Base-by-base conservation (phyloP, 2,888 invertebrate species). In the Sminthurinus aureus region DNA sequence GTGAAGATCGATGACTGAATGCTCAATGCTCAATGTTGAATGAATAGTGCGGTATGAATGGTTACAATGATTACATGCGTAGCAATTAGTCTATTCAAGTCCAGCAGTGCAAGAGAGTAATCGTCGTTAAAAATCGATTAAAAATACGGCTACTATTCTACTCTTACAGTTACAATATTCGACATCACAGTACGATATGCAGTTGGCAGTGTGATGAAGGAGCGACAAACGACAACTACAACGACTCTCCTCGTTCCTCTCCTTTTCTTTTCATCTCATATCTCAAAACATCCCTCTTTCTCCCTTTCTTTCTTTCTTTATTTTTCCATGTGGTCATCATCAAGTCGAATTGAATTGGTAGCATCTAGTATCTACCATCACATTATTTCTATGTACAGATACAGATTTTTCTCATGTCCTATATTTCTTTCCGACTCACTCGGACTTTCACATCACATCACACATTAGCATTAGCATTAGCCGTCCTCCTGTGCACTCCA, bases 51-150 rank as follows among this genome's bases (percentile, higher is more conserved):
- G 38, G 6, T 38, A 38, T 38, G 38, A 38, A 38, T 38, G 38
- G 38, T 71, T 51, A 64, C 64, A 69, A 81, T 83, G 83, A 85
- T 83, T 85, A 77, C 78, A 85, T 85, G 82, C 80, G 83, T 80
- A 85, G 83, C 84, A 85, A 84, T 85, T 85, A 84, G 83, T 67
- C 82, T 81, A 85, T 85, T 84, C 80, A 85, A 80, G 80, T 26
- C 75, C 81, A 71, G 11, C 22, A 50, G 82, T 76, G 84, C 85
- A 82, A 82, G 83, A 85, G 85, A 80, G 76, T 80, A 85, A 85
- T 85, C 85, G 85, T 85, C 85, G 85, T 85, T 85, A 85, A 85
- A 85, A 85, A 85, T 85, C 85, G 85, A 85, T 85, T 85, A 85
- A 84, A 84, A 78, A 69, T 81, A 50, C 76, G 52, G 79, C 75